phyloP scores from a whole-genome alignment of 2,888 invertebrate species.

The Drosophila percnosoma region DNA sequence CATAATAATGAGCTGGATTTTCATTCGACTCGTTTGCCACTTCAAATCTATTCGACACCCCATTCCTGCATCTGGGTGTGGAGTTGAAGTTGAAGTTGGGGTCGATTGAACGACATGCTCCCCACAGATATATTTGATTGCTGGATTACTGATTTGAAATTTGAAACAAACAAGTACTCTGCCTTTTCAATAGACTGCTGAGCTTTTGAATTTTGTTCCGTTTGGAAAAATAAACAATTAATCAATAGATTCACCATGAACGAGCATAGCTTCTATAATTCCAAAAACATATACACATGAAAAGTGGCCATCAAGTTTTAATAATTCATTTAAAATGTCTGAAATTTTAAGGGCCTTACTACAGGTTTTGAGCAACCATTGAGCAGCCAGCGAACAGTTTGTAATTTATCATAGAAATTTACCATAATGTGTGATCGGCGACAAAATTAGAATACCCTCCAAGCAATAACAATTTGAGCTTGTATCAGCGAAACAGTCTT shows the following conservation, averaged over 20 bases:
- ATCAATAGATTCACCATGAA: neutral
- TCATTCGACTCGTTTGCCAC: slow-evolving; percentile 20
- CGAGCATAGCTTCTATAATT: neutral
- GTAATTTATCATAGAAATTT: too few relatives aligned
- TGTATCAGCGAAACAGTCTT: slow-evolving; percentile 10
- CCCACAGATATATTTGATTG: neutral
- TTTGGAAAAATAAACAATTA: neutral
- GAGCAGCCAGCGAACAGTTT: neutral
- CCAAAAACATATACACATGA: too few relatives aligned
- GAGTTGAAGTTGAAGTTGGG: neutral
- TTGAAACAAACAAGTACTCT: slow-evolving; percentile 43
- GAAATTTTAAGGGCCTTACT: neutral
- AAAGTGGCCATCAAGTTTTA: neutral
- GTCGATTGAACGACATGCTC: slow-evolving; percentile 4
- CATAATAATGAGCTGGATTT: slow-evolving; percentile 26
- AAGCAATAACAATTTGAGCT: neutral
- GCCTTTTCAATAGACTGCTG: slow-evolving; percentile 2
- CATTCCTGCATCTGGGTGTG: neutral
- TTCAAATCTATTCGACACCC: slow-evolving; percentile 19
- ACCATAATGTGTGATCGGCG: neutral
- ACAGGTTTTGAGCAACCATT: neutral
- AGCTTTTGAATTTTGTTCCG: neutral
- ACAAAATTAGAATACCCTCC: neutral
- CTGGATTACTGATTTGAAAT: slow-evolving; percentile 60
- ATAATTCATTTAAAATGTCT: neutral